Conservation (phyloP, 2,113 vertebrate genomes). For the Petroica traversi region DNA sequence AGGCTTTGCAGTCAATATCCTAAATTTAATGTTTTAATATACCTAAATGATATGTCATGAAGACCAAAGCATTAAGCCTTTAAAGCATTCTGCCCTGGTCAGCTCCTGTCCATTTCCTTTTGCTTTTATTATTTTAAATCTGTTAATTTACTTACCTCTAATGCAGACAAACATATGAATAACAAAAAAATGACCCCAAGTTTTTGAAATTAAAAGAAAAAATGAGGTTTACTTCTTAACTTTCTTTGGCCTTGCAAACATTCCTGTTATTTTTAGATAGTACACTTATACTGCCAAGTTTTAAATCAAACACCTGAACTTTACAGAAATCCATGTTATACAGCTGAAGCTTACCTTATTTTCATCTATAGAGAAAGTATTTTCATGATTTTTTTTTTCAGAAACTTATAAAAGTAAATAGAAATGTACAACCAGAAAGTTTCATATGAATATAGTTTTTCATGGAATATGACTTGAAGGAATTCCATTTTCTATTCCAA, state of each 20-base stretch:
- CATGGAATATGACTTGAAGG: background rate
- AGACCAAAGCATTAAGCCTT: background rate
- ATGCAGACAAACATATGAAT: background rate
- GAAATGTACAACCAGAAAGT: background rate
- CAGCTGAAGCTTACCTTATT: background rate
- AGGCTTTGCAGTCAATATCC: background rate
- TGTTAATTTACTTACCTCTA: background rate
- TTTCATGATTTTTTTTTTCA: background rate
- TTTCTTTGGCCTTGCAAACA: background rate
- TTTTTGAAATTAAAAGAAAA: background rate
- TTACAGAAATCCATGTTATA: background rate
- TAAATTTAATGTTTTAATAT: background rate
- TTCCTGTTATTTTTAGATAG: constrained; percentile 14
- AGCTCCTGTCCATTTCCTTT: background rate
- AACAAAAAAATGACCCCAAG: background rate
- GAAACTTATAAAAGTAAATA: background rate
- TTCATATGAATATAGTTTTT: background rate
- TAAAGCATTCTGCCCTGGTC: background rate
- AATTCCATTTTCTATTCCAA: background rate
- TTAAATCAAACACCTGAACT: background rate
- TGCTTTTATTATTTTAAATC: background rate
- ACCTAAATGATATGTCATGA: background rate
- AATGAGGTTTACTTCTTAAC: background rate
- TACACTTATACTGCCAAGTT: background rate
- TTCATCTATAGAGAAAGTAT: background rate